Evolutionary conservation across 1,140 invertebrate genomes (phyloP), one percentile per base, ranked within the genome.

Genomic region (Danaus melanippus): DNA sequence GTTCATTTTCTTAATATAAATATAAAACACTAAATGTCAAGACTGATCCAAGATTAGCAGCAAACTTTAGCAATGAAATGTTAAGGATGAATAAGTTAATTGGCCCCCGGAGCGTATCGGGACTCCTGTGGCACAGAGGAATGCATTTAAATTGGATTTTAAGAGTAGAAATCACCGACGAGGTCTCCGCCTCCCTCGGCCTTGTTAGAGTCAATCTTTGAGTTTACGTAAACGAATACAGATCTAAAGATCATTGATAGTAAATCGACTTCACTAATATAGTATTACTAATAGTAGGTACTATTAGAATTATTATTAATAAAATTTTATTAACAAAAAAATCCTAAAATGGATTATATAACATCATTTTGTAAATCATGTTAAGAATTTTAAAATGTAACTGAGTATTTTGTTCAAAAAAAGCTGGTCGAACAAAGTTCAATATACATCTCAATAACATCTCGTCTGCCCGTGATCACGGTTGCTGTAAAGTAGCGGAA

Each of bases 71-170:
- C 83, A 83, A 82, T 84, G 74, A 86, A 86, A 83, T 83, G 78
- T 82, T 82, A 84, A 80, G 81, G 77, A 83, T 82, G 83, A 83
- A 83, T 84, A 86, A 84, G 78, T 84, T 86, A 86, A 84, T 86
- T 83, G 83, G 75, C 65, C 83, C 74, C 81, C 55, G 66, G 79
- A 77, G 83, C 78, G 83, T 84, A 86, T 86, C 79, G 79, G 67
- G 72, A 71, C 72, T 79, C 76, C 76, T 83, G 83, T 73, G 83
- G 74, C 78, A 80, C 83, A 84, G 81, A 83, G 83, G 80, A 86
- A 86, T 85, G 82, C 82, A 85, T 85, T 85, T 85, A 85, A 85
- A 85, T 85, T 85, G 82, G 82, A 83, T 85, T 84, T 85, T 85
- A 85, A 85, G 83, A 84, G 79, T 81, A 83, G 80, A 84, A 86